Conservation (phyloP, 2,888 invertebrate genomes). For the Stratiomys singularior region DNA sequence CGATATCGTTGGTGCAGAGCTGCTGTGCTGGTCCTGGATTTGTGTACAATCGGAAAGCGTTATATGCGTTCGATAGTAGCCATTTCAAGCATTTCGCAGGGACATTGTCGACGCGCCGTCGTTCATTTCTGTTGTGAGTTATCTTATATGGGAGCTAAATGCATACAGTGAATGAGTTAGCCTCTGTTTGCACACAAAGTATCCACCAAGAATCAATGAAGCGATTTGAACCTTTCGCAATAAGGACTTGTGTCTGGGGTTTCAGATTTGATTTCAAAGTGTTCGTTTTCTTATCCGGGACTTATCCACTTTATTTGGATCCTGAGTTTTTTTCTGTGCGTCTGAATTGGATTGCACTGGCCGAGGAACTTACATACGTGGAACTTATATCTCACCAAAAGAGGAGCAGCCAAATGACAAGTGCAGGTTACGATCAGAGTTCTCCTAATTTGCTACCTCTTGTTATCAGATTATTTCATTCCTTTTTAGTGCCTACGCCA, state of each 20-base stretch:
- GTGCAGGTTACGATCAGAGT: constrained; percentile 28
- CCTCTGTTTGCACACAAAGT: neutral
- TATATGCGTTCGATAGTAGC: constrained; percentile 27
- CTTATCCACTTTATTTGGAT: neutral
- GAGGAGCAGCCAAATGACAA: constrained; percentile 17
- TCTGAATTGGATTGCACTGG: neutral
- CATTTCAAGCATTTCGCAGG: constrained; percentile 18
- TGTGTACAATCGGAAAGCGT: neutral
- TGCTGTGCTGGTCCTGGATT: neutral
- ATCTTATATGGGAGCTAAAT: neutral
- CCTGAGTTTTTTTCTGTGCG: neutral
- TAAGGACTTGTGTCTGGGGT: constrained; percentile 15
- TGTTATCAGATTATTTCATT: constrained; percentile 43
- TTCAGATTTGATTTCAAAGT: constrained; percentile 13
- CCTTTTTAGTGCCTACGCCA: constrained; percentile 46
- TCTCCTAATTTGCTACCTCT: constrained; percentile 38
- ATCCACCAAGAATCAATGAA: constrained; percentile 27
- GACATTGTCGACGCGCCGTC: constrained; percentile 30
- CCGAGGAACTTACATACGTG: neutral
- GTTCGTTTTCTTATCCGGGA: constrained; percentile 14
- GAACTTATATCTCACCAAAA: neutral
- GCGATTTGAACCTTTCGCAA: neutral
- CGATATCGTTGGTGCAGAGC: neutral
- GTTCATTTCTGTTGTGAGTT: constrained; percentile 10
- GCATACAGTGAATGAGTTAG: neutral